Base-by-base conservation (phyloP, 2,113 vertebrate species). In the Lichenostomus cassidix region DNA sequence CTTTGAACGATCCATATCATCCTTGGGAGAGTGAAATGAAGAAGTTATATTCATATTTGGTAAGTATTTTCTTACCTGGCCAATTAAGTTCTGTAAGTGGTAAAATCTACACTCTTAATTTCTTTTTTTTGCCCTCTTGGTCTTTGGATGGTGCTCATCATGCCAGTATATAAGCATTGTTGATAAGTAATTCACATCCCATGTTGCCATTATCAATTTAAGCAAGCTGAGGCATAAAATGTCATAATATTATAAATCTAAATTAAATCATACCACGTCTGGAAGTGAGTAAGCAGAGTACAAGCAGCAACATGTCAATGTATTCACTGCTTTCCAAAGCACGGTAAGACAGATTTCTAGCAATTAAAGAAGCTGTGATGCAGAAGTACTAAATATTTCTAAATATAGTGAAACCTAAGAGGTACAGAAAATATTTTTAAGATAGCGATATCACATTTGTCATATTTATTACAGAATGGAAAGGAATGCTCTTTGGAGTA, bases 171-270 rank as follows among this genome's bases (percentile, higher is more conserved):
- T 24, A 60, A 85, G 31, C 24, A 71, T 7, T 85, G 37, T 25
- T 80, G 71, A 44, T 68, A 92, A 60, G 15, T 42, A 73, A 90
- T 65, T 59, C 55, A 83, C 18, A 69, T 27, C 20, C 29, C 2
- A 1, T 10, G 29, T 46, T 89, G 47, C 70, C 63, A 80, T 58
- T n/a, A 58, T 39, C 87, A 87, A 22, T 2, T 93, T 73, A 74
- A 89, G 33, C 65, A 94, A 94, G 58, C 50, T 83, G 55, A 93
- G 55, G 78, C 86, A 83, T 80, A 92, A 87, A 92, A 70, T 76
- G 23, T 92, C 41, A 44, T 74, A 87, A 84, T 39, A 60, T 67
- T 83, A 60, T 60, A 94, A 91, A 95, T 78, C 71, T 75, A 79
- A 47, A 68, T 87, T 87, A 89, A 89, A 84, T 79, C 13, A 21